phyloP scores from a whole-genome alignment of 2,888 invertebrate genomes.

The Hirtodrosophila confusa region DNA sequence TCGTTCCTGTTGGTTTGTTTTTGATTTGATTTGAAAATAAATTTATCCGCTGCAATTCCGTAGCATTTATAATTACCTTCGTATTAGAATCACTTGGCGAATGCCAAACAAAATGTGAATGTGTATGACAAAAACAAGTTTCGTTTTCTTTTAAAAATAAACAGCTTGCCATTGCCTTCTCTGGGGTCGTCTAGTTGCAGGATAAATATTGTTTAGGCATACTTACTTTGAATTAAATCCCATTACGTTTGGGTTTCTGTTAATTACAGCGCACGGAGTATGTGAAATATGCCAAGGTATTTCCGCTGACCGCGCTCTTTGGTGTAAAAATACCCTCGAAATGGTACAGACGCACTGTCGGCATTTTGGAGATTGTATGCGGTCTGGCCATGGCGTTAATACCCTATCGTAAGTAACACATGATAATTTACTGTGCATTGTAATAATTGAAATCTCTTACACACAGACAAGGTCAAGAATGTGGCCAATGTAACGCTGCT shows the following conservation, averaged over 20 bases:
- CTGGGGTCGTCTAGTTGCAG: conserved; percentile 15
- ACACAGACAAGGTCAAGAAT: conserved; percentile 92
- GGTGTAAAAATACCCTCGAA: conserved; percentile 95
- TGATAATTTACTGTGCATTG: background rate
- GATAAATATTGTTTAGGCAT: background rate
- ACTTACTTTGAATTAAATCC: background rate
- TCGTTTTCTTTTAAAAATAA: conserved; percentile 65
- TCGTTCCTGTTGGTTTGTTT: conserved; percentile 11
- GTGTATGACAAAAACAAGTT: conserved; percentile 37
- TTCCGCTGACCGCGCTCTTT: conserved; percentile 91
- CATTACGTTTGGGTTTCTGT: conserved; percentile 4
- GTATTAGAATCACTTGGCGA: conserved; percentile 50
- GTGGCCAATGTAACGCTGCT: conserved; percentile 93
- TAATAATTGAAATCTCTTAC: background rate
- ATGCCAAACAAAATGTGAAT: conserved; percentile 55
- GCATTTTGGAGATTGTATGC: conserved; percentile 92
- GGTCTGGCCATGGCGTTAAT: conserved; percentile 92
- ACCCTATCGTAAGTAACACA: conserved; percentile 90
- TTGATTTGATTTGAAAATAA: conserved; percentile 36
- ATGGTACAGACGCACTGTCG: conserved; percentile 94
- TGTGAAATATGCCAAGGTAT: conserved; percentile 98
- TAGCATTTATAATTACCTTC: conserved; percentile 58
- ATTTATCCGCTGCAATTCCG: conserved; percentile 41
- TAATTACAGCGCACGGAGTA: conserved; percentile 93
- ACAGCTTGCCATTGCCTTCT: conserved; percentile 40